Evolutionary conservation across 2,888 invertebrate genomes (phyloP), one percentile per base, ranked within the genome.

Genomic region (Drymonia ruficornis): DNA sequence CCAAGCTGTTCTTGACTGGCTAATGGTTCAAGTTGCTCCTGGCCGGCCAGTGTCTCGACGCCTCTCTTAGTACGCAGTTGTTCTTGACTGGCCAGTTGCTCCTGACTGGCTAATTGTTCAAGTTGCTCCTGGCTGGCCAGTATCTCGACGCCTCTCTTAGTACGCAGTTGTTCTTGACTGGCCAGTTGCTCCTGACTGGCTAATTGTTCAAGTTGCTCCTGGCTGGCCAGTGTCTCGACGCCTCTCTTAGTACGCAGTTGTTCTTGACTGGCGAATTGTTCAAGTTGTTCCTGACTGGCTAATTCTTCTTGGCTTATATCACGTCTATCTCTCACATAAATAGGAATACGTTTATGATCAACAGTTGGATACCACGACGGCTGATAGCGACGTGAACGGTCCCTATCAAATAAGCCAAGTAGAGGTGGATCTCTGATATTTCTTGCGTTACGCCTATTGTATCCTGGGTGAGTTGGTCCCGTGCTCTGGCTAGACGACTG

Each of bases 381-480:
- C 11, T n/a, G 38, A 12, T 38, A n/a, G n/a, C 9, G 31, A 12
- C 3, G 9, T 12, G 31, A 31, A 31, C 31, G 11, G 3, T 31
- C 43, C 28, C 29, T 55, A 34, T 15, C 51, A 11, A 50, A 52
- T 2, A 51, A 53, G 1, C 45, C 51, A 16, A 55, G 51, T 15
- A 59, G 48, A 11, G 56, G 53, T 43, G 53, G 12, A 28, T n/a
- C 29, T 34, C 54, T 48, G 19, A 69, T 53, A 15, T 64, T 67
- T 47, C 79, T 72, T 8, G 81, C 65, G 45, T 84, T 80, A 18
- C 83, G 77, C 5, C 79, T 73, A 50, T 83, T 81, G 59, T 80
- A 80, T 12, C 80, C 83, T 11, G 83, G 79, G 55, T 81, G 80
- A 4, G 80, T 80, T 6, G 75, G 55, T 7, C 80, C 80, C 7